Conservation (phyloP, 2,888 invertebrate species). For the Eurytoma californica region DNA sequence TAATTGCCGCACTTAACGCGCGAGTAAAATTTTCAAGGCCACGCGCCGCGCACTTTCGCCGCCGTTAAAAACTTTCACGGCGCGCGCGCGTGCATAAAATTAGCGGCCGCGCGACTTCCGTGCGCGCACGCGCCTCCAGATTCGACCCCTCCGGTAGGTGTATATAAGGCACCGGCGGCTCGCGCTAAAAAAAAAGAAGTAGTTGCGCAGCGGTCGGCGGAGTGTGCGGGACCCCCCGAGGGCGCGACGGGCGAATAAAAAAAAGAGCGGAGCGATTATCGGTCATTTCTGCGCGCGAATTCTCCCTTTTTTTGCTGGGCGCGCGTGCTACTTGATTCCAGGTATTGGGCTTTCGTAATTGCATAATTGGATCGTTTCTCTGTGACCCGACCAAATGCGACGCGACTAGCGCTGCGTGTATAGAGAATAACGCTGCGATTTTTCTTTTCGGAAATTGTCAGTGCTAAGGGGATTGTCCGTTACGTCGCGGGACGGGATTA, state of each 20-base stretch:
- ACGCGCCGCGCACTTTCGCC: constrained; percentile 39
- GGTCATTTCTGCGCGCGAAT: constrained; percentile 30
- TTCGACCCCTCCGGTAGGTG: background rate
- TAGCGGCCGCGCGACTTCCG: constrained; percentile 5
- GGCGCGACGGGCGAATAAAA: background rate
- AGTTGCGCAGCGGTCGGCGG: background rate
- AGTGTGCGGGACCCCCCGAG: background rate
- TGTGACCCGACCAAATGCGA: constrained; percentile 5
- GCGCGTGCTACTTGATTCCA: constrained; percentile 22
- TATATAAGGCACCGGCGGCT: background rate
- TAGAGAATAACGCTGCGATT: constrained; percentile 10
- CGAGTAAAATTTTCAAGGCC: constrained; percentile 46
- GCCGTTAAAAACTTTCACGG: constrained; percentile 50
- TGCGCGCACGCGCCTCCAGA: background rate
- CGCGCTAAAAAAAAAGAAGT: background rate
- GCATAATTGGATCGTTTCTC: constrained; percentile 46
- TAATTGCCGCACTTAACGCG: constrained; percentile 43
- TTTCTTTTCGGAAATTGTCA: constrained; percentile 24
- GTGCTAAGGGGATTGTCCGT: background rate
- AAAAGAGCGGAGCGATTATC: constrained; percentile 36
- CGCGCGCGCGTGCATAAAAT: constrained; percentile 40
- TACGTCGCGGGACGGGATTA: too few relatives aligned
- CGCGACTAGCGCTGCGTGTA: constrained; percentile 6
- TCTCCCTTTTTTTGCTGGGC: background rate
- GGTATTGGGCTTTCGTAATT: constrained; percentile 45